Conservation (phyloP, 2,888 invertebrate genomes). For the Plemyria rubiginata region DNA sequence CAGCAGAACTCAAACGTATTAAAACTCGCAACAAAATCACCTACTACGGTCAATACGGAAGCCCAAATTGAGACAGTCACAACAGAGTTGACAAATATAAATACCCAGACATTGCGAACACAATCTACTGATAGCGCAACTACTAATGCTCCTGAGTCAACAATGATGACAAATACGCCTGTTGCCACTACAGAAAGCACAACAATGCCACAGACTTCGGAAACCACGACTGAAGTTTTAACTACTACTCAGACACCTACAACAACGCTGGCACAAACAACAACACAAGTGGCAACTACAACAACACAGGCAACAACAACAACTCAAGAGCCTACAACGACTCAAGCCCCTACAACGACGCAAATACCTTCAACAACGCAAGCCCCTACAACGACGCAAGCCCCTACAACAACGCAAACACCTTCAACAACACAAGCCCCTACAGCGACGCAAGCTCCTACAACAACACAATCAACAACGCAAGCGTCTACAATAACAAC, state of each 20-base stretch:
- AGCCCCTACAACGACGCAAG: conserved; percentile 28
- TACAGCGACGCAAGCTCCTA: conserved; percentile 36
- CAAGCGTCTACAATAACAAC: conserved; percentile 42
- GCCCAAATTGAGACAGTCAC: conserved; percentile 56
- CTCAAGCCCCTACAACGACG: conserved; percentile 33
- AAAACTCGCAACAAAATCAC: conserved; percentile 70
- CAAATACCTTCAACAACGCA: conserved; percentile 40
- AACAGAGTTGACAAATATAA: conserved; percentile 37
- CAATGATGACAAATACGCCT: conserved; percentile 33
- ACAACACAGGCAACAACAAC: conserved; percentile 43
- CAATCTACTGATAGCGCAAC: conserved; percentile 48
- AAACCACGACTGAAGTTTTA: conserved; percentile 30
- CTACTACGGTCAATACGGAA: conserved; percentile 56
- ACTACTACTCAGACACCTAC: conserved; percentile 41
- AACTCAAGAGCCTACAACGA: conserved; percentile 36
- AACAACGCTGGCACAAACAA: conserved; percentile 47
- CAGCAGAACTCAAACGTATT: conserved; percentile 73
- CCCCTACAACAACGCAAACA: conserved; percentile 43
- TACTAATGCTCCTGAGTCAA: conserved; percentile 37
- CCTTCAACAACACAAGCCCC: conserved; percentile 37
- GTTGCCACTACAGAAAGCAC: conserved; percentile 42
- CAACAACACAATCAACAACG: conserved; percentile 50
- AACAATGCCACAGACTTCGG: conserved; percentile 31
- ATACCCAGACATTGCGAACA: conserved; percentile 43
- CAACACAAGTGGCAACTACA: conserved; percentile 45